Percentiles rank a stretch among this genome's conserved stretches.
Conservation (phyloP, 1,140 invertebrate genomes). For the Calycopis cecrops region DNA sequence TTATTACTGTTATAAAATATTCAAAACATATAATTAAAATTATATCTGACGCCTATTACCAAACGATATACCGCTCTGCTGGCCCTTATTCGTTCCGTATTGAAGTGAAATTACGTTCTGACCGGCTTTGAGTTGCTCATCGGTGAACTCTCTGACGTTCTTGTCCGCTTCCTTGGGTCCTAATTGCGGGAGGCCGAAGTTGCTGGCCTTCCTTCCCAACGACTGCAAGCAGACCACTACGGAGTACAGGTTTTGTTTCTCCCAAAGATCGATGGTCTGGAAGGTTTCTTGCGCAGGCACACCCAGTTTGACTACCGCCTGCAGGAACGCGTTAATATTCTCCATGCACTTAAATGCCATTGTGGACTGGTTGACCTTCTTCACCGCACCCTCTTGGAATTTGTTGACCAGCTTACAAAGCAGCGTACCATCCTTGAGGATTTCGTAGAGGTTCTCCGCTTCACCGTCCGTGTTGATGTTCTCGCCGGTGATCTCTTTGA, state of each 20-base stretch:
- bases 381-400: constrained; percentile 87
- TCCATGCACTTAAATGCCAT: constrained; percentile 99
- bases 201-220: constrained; percentile 93
- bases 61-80: constrained; percentile 94
- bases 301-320: constrained; percentile 88
- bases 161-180: constrained; percentile 95
- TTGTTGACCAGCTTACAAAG: constrained; percentile 90
- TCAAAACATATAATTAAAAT: constrained; percentile 50
- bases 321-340: constrained; percentile 97
- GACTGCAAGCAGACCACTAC: constrained; percentile 96
- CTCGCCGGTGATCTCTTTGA: constrained; percentile 87
- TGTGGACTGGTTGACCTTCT: constrained; percentile 90
- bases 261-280: constrained; percentile 98
- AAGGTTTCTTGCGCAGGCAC: constrained; percentile 97
- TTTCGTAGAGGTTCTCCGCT: constrained; percentile 92
- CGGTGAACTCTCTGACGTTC: constrained; percentile 90
- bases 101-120: constrained; percentile 94
- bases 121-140: constrained; percentile 93
- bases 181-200: constrained; percentile 91
- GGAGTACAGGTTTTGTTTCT: constrained; percentile 95
- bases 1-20: constrained; percentile 26
- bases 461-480: constrained; percentile 87
- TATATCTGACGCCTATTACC: constrained; percentile 96
- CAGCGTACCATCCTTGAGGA: constrained; percentile 88
- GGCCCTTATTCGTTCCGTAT: constrained; percentile 95